phyloP scores from a whole-genome alignment of 2,888 invertebrate genomes.

The Tiphia femorata region DNA sequence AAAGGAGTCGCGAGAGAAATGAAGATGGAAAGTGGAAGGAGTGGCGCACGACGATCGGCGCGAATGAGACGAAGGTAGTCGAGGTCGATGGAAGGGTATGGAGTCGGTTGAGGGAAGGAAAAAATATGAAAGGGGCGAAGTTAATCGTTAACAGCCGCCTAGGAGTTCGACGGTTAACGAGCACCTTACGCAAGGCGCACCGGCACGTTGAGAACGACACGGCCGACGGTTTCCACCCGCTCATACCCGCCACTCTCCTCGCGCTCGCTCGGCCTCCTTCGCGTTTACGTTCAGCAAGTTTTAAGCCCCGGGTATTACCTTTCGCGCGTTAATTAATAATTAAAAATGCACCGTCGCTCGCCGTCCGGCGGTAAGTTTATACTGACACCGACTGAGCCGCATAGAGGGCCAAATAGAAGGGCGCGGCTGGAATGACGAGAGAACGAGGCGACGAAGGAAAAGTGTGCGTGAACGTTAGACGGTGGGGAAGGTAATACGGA shows the following conservation, averaged over 20 bases:
- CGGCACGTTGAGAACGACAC: not conserved
- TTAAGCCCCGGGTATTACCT: conserved; percentile 32
- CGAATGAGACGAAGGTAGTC: not conserved
- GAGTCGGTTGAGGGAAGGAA: not conserved
- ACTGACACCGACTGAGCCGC: not conserved
- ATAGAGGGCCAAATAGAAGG: not conserved
- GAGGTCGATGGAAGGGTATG: not conserved
- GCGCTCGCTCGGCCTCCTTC: too few species aligned
- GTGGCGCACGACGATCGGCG: too few species aligned
- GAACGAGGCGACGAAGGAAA: not conserved
- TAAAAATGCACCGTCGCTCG: conserved; percentile 38
- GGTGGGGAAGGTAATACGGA: not conserved
- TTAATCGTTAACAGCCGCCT: conserved; percentile 34
- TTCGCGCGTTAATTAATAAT: conserved; percentile 47
- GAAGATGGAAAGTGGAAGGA: not conserved
- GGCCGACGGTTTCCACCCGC: too few species aligned
- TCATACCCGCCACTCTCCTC: too few species aligned
- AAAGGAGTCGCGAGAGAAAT: not conserved
- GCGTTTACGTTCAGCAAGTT: conserved; percentile 27
- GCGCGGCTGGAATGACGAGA: too few species aligned
- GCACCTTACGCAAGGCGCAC: conserved; percentile 8
- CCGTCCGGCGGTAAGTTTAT: conserved; percentile 10
- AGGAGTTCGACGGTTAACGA: conserved; percentile 34
- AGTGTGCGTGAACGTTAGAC: not conserved
- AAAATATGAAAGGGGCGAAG: conserved; percentile 18